Evolutionary conservation across 2,797 vertebrate genomes (phyloP).

Genomic region (Enteromius viviparus): DNA sequence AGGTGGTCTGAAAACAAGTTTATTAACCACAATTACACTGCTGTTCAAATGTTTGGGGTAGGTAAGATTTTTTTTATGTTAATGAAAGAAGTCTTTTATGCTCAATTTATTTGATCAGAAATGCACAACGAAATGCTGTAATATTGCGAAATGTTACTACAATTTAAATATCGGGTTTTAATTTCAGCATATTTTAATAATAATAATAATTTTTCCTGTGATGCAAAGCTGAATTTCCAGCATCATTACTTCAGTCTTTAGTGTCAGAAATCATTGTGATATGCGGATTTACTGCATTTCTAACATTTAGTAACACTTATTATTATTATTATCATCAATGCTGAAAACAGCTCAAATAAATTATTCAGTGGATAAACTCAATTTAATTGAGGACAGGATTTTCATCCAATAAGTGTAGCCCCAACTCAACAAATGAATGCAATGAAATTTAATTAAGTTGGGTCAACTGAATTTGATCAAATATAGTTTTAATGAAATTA

Average conservation of each 20-base stretch:
- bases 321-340: not conserved
- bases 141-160: not conserved
- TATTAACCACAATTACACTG: not conserved
- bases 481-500: too few species aligned
- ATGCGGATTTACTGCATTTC: not conserved
- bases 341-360: not conserved
- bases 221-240: not conserved
- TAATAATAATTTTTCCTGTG: not conserved
- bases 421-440: too few species aligned
- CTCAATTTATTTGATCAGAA: not conserved
- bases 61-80: not conserved
- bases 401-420: too few species aligned
- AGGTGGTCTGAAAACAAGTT: not conserved
- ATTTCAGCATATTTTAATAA: not conserved
- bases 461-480: too few species aligned
- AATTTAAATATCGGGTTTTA: not conserved
- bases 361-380: too few species aligned
- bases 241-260: not conserved
- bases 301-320: not conserved
- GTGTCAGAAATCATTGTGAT: not conserved
- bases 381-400: too few species aligned
- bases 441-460: too few species aligned
- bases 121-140: not conserved
- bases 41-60: not conserved
- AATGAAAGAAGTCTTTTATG: not conserved